phyloP scores from a whole-genome alignment of 2,113 vertebrate genomes.

The Paradoxurus hermaphroditus region DNA sequence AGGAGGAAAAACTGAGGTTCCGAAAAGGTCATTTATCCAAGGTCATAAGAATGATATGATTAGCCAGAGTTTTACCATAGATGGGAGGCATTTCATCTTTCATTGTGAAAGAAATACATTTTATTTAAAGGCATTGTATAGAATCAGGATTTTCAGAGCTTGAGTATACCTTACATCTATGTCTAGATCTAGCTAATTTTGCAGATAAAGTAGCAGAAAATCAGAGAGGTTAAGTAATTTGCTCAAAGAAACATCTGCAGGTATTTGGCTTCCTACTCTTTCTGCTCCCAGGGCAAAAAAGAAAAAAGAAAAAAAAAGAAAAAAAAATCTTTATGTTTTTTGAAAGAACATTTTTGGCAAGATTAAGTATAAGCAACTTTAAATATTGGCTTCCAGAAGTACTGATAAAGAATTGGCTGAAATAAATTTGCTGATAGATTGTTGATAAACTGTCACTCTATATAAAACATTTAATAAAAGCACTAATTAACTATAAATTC shows the following conservation, averaged over 20 bases:
- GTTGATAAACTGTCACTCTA: background rate
- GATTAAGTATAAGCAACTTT: background rate
- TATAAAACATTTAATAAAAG: slow-evolving; percentile 5
- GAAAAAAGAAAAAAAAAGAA: background rate
- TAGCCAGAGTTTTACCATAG: background rate
- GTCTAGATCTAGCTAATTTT: background rate
- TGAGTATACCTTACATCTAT: background rate
- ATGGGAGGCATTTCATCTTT: slow-evolving; percentile 3
- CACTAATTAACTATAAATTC: background rate
- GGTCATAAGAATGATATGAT: background rate
- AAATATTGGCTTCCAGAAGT: slow-evolving; percentile 21
- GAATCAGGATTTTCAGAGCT: background rate
- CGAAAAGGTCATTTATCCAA: background rate
- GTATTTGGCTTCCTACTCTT: background rate
- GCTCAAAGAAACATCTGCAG: background rate
- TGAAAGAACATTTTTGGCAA: background rate
- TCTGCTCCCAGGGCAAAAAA: background rate
- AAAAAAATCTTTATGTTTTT: background rate
- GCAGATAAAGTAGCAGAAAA: background rate
- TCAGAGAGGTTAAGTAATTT: background rate
- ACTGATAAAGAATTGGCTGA: background rate
- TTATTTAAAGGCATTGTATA: background rate
- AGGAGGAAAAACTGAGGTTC: background rate
- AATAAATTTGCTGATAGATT: slow-evolving; percentile 15
- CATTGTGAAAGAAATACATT: background rate